Evolutionary conservation across 1,140 invertebrate species (phyloP), one percentile per base, ranked within the genome.

Genomic region (Drosophila sturtevanti): DNA sequence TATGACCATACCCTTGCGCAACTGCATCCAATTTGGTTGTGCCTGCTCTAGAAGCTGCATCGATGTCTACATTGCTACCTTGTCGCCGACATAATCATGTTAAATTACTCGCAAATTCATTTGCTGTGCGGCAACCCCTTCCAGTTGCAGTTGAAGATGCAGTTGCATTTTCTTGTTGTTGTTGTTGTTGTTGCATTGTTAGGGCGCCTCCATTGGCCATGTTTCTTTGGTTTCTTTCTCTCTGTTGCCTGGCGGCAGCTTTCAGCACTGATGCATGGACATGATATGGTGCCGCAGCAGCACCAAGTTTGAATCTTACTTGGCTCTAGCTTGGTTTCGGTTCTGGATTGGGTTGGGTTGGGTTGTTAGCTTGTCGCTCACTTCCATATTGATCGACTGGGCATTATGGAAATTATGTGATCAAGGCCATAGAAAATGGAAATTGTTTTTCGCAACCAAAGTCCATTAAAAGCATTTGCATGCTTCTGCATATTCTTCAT

Each of bases 51-150:
- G 69, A 52, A 80, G 80, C 41, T 51, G 68, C 72, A 75, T 63
- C 73, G 82, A 85, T 77, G 81, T 89, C 84, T 87, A 82, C 82
- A 87, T 87, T 89, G 84, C 84, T 82, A 89, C 79, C 84, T 85
- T 81, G 85, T 89, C 85, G 74, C 64, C 85, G 85, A 89, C 85
- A 89, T 89, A 89, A 89, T 89, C 85, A 89, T 89, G 85, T 85
- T 89, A 89, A 89, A 89, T 89, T 89, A 89, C 85, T 89, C 77
- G 85, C 85, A 89, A 89, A 89, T 89, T 89, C 85, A 89, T 89
- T 89, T 89, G 85, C 77, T 79, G 72, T 77, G 77, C 82, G 81
- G 79, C 66, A 66, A 65, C 81, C 74, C 38, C 68, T 62, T 31
- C 27, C 27, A 31, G 74, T 72, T 64, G 72, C 68, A 21, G 14